Evolutionary conservation across 2,888 invertebrate genomes (phyloP).

Genomic region (Scaptomyza tumidula): DNA sequence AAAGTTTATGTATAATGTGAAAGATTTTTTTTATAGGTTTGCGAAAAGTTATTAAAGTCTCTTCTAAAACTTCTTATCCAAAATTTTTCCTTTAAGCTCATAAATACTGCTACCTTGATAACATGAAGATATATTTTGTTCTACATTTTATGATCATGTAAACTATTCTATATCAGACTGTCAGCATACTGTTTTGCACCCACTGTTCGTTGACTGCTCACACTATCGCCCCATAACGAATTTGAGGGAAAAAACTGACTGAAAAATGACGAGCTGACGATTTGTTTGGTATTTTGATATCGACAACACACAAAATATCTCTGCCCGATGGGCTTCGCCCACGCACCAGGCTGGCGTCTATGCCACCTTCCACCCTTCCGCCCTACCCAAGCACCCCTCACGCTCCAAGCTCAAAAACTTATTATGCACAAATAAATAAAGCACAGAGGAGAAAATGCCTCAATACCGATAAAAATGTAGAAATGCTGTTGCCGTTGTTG

Average conservation of each 20-base stretch:
- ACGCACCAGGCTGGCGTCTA: slow-evolving; percentile 54
- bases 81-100: too few species aligned
- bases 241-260: slow-evolving; percentile 62
- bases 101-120: too few species aligned
- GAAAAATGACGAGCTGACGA: slow-evolving; percentile 79
- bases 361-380: neutral
- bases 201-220: slow-evolving; percentile 51
- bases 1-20: too few species aligned
- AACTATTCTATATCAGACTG: neutral
- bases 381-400: too few species aligned
- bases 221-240: slow-evolving; percentile 56
- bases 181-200: neutral
- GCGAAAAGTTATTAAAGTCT: too few species aligned
- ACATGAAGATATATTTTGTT: too few species aligned
- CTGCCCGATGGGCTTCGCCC: slow-evolving; percentile 23
- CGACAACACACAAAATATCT: slow-evolving; percentile 56
- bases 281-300: slow-evolving; percentile 77
- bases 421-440: slow-evolving; percentile 77
- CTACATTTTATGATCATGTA: neutral
- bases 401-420: slow-evolving; percentile 52
- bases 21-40: too few species aligned
- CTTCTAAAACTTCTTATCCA: too few species aligned
- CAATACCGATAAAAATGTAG: slow-evolving; percentile 54
- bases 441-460: slow-evolving; percentile 19
- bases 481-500: slow-evolving; percentile 51